Base-by-base conservation (phyloP, 2,113 vertebrate species). In the Chiloscyllium plagiosum region DNA sequence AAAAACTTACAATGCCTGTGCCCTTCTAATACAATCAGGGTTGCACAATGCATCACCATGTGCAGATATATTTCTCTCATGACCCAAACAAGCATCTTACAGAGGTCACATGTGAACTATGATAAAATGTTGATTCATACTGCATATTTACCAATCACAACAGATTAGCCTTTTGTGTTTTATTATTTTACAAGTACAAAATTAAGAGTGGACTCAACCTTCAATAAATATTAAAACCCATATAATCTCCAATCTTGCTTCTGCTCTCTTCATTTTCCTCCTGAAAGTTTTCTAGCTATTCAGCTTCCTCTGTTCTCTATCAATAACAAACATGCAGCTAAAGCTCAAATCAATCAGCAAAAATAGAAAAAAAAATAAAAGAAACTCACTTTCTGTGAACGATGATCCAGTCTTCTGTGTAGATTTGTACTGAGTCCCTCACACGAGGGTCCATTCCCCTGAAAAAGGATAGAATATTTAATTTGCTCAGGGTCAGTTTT, bases 351-450 rank as follows among this genome's bases (percentile, higher is more conserved):
- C 33, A 94, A 69, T 33, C 52, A 50, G 22, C 50, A 96, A 65
- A 61, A n/a, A 12, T 90, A 33, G 10, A 26, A 87, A 56, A 33
- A 33, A 92, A 92, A 92, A 6, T 33, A 66, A 17, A 66, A 78
- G 76, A 80, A 93, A 97, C 98, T 96, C 97, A 99, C 99, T 98
- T 99, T 96, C 98, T 98, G 66, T 98, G 98, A 95, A 98, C 98
- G 68, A 99, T 97, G 96, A 99, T 97, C 99, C 99, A 99, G 97
- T 99, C 97, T 96, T 99, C 98, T 0, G 98, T 98, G 97, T 99
- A 99, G 97, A 98, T 98, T 42, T 98, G 97, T 96, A 99, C 97
- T 0, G 98, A 98, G 24, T 98, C 98, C 96, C 98, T 97, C 96
- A 98, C 98, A 96, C 98, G 97, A 83, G 98, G 97, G 96, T 99